Percentiles rank a stretch among this genome's conserved stretches.
phyloP scores from a whole-genome alignment of 2,888 invertebrate genomes.

The Macropis europaea region DNA sequence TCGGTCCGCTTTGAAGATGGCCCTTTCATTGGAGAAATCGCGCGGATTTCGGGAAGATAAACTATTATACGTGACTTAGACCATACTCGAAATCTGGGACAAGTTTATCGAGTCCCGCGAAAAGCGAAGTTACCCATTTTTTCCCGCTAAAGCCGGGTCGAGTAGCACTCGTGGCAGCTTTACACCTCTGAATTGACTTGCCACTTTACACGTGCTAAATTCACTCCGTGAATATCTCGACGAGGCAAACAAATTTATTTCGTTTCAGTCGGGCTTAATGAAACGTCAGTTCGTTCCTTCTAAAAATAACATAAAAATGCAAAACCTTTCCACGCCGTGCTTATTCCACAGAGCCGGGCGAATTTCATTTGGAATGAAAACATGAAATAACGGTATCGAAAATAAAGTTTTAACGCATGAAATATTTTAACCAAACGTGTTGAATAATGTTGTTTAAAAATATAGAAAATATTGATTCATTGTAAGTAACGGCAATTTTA shows the following conservation, averaged over 20 bases:
- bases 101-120: slow-evolving; percentile 62
- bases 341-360: too few relatives aligned
- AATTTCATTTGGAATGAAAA: too few relatives aligned
- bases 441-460: too few relatives aligned
- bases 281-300: neutral
- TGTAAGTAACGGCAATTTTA: too few relatives aligned
- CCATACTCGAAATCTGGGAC: slow-evolving; percentile 62
- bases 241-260: slow-evolving; percentile 18
- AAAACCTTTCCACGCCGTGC: too few relatives aligned
- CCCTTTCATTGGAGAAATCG: slow-evolving; percentile 10
- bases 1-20: too few relatives aligned
- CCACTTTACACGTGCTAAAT: slow-evolving; percentile 40
- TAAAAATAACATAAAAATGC: neutral
- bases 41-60: slow-evolving; percentile 3
- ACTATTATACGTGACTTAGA: slow-evolving; percentile 29
- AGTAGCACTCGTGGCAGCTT: slow-evolving; percentile 39
- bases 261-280: neutral
- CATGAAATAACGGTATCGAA: too few relatives aligned
- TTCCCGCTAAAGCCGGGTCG: slow-evolving; percentile 56
- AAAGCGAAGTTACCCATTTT: slow-evolving; percentile 53
- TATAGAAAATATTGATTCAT: too few relatives aligned
- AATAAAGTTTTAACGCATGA: too few relatives aligned
- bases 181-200: slow-evolving; percentile 36
- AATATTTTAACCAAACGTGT: too few relatives aligned
- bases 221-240: slow-evolving; percentile 22